Base-by-base conservation (phyloP, 2,797 vertebrate genomes). In the Xenops minutus region DNA sequence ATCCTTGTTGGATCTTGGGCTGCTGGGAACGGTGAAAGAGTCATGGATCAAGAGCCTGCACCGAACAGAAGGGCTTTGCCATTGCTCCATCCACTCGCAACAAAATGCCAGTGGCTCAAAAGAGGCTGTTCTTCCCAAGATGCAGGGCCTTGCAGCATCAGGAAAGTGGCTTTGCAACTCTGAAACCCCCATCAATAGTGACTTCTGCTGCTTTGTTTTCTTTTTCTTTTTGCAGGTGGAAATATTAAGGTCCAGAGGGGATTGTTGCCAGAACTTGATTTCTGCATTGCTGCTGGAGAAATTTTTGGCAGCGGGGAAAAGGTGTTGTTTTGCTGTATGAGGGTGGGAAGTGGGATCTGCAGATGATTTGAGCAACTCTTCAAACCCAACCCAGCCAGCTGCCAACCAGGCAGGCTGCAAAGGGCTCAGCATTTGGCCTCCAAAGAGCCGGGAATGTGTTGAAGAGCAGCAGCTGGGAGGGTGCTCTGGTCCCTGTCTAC, bases 201-300 rank as follows among this genome's bases (percentile, higher is more conserved):
- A 3, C 27, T 64, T 55, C 39, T 85, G 58, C n/a, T 51, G 29
- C 23, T 73, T 83, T 62, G 10, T 14, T 73, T 82, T n/a, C 12
- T 71, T 55, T 49, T 44, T 21, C 8, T 46, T 85, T 29, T 54
- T 63, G n/a, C 34, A 52, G 48, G 58, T 71, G 41, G 63, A 93
- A 92, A 64, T 9, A 12, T 5, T 24, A 34, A 20, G 24, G 39
- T 52, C 43, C 48, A 37, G 54, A 72, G 52, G 61, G 68, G 36
- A 20, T 77, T 24, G 18, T 22, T 43, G 36, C 61, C 55, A 46
- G 32, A 67, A 32, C 23, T 34, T 5, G 10, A 71, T 64, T 95
- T 68, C 73, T 74, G 46, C 18, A 0, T 19, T 0, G 0, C 11
- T 21, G 1, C 0, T 17, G 14, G 46, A 83, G 19, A 43, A 39